A percentile compares a stretch with the other conserved stretches of the same genome.
These are phyloP conservation scores for Myrmecobius fasciatus DNA, from an alignment of 2,113 vertebrate species.

Conservation along the genomic window DNA sequence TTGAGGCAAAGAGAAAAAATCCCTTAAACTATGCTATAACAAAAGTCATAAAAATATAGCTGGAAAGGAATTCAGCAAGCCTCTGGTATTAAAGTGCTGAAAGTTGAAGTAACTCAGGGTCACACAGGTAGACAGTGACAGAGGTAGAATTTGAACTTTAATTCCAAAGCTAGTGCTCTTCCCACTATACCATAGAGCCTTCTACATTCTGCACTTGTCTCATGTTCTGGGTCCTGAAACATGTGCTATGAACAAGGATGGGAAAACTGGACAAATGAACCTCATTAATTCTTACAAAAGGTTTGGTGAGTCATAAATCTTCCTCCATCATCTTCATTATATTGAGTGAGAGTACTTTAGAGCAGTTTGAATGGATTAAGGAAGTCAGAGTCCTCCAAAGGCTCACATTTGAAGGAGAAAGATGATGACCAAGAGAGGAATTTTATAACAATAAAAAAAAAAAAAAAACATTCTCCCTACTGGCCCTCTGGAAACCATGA, in stretches of 20 bases:
- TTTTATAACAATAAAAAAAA: neutral
- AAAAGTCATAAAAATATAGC: neutral
- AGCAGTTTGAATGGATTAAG: neutral
- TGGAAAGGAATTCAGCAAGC: neutral
- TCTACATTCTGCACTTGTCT: neutral
- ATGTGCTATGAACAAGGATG: neutral
- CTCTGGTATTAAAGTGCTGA: neutral
- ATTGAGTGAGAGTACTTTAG: conserved; percentile 2
- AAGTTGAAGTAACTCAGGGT: neutral
- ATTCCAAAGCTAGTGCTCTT: neutral
- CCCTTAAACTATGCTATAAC: neutral
- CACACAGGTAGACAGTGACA: neutral
- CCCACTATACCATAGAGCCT: too few species aligned
- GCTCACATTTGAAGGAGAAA: conserved; percentile 7
- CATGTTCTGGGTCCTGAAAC: neutral
- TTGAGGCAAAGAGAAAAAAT: neutral
- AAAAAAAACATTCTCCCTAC: neutral
- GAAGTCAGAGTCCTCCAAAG: neutral
- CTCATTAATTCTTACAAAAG: conserved; percentile 19
- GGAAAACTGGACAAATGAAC: neutral
- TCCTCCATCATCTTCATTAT: conserved; percentile 16
- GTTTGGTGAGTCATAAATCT: neutral
- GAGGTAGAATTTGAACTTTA: neutral
- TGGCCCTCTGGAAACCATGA: conserved; percentile 45
- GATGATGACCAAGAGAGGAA: neutral